Percentiles rank a stretch among this genome's conserved stretches.
Evolutionary conservation across 2,113 vertebrate genomes (phyloP).

Genomic region (Coryphaenoides rupestris): DNA sequence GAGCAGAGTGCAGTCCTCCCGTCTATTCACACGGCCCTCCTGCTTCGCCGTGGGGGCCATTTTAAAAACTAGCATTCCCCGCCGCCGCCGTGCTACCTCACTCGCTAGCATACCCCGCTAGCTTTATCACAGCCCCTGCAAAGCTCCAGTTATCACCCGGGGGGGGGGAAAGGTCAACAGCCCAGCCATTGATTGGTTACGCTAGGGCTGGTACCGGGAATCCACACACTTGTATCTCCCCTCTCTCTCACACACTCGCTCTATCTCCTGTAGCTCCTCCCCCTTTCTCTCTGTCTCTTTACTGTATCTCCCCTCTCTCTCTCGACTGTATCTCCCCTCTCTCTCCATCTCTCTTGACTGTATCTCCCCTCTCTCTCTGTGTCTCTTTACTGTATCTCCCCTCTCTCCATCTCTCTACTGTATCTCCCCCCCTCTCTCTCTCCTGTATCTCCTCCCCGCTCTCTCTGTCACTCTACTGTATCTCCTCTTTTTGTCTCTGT

Average conservation of each 20-base stretch:
- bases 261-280: conserved; percentile 1
- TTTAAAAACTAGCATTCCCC: conserved; percentile 48
- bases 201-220: conserved; percentile 31
- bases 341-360: no score
- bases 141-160: conserved; percentile 62
- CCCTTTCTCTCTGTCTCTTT: conserved; percentile 20
- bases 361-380: no score
- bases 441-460: no score
- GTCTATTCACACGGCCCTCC: conserved; percentile 24
- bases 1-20: conserved; percentile 28
- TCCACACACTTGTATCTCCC: conserved; percentile 33
- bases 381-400: no score
- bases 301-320: no score
- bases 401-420: no score
- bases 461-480: not conserved
- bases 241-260: conserved; percentile 22
- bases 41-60: conserved; percentile 27
- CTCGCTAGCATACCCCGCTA: conserved; percentile 44
- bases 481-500: no score
- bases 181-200: conserved; percentile 58
- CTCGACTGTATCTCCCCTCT: no score
- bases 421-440: no score
- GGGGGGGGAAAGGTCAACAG: conserved; percentile 64
- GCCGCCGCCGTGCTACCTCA: conserved; percentile 46
- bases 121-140: conserved; percentile 53